Conservation (phyloP, 2,888 invertebrate genomes). For the Orthosia incerta region DNA sequence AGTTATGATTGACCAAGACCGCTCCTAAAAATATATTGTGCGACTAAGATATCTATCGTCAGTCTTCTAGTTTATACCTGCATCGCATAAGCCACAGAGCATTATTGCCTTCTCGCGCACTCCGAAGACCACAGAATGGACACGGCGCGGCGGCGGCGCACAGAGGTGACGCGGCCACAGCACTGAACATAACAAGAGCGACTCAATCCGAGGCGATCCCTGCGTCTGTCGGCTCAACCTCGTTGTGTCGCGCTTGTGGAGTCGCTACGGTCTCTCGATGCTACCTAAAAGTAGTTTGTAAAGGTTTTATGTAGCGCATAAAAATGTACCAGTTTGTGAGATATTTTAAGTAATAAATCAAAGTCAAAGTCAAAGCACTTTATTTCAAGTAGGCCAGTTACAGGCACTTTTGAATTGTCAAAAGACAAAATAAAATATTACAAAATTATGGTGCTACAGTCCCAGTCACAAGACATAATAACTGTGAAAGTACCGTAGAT, state of each 20-base stretch:
- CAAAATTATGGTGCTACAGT: too few species aligned
- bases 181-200: slow-evolving; percentile 25
- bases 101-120: background rate
- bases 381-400: too few species aligned
- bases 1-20: background rate
- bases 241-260: background rate
- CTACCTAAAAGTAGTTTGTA: background rate
- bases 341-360: background rate
- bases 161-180: slow-evolving; percentile 16
- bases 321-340: background rate
- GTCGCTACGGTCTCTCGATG: background rate
- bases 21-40: background rate
- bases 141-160: too few species aligned
- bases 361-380: too few species aligned
- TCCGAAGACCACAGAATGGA: background rate
- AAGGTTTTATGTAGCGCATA: background rate
- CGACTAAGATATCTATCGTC: background rate
- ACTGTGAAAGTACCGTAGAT: too few species aligned
- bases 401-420: too few species aligned
- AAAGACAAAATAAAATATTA: too few species aligned
- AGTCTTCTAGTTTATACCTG: background rate
- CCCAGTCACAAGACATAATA: too few species aligned
- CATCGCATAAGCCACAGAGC: background rate
- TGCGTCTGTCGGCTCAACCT: slow-evolving; percentile 34
- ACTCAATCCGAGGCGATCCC: slow-evolving; percentile 47